phyloP scores from a whole-genome alignment of 2,888 invertebrate genomes.

The Deilephila elpenor region DNA sequence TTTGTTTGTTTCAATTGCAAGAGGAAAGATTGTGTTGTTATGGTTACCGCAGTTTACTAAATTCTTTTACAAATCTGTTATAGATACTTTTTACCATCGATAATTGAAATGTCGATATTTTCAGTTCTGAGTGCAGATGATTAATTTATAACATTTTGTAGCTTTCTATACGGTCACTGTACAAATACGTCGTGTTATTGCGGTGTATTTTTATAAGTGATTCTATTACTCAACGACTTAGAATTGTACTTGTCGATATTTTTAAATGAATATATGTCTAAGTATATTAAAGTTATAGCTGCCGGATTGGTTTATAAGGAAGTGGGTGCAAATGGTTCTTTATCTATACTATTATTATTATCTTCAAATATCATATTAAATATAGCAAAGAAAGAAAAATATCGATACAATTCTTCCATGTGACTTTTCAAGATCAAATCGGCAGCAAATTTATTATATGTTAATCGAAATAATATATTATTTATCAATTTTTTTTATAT shows the following conservation, averaged over 20 bases:
- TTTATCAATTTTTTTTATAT: neutral
- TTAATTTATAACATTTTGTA: neutral
- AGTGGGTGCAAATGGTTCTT: neutral
- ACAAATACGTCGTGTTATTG: slow-evolving; percentile 20
- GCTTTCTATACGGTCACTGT: slow-evolving; percentile 9
- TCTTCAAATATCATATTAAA: too few relatives aligned
- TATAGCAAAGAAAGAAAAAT: too few relatives aligned
- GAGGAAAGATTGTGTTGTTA: slow-evolving; percentile 2
- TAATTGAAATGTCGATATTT: slow-evolving; percentile 27
- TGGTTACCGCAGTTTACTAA: slow-evolving; percentile 22
- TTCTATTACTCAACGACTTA: slow-evolving; percentile 9
- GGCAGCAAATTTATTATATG: neutral
- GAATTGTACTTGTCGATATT: slow-evolving; percentile 27
- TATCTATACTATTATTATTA: neutral
- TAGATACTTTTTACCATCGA: slow-evolving; percentile 10
- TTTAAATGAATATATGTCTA: slow-evolving; percentile 27
- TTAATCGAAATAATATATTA: neutral
- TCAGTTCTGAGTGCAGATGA: slow-evolving; percentile 35
- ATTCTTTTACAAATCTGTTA: neutral
- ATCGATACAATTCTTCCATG: neutral
- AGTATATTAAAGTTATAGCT: slow-evolving; percentile 22
- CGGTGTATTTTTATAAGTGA: slow-evolving; percentile 29
- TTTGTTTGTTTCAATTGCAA: slow-evolving; percentile 8
- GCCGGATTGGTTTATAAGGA: neutral
- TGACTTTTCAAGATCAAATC: too few relatives aligned